Evolutionary conservation across 2,888 invertebrate species (phyloP).

Genomic region (Rhagium mordax): DNA sequence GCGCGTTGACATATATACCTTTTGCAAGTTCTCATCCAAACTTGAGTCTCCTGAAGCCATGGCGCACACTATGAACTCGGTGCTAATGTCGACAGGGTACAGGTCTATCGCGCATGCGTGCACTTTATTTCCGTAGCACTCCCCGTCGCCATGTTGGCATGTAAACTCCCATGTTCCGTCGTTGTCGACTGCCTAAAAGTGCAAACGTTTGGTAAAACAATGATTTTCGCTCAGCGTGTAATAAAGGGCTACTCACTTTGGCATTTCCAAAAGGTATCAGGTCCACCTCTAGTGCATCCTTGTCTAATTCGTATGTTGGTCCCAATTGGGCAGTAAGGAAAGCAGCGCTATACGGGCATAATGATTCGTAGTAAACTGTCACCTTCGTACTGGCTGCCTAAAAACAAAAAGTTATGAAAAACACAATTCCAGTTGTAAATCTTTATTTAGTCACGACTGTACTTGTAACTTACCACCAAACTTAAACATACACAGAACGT

Average conservation of each 20-base stretch:
- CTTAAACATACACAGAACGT: neutral
- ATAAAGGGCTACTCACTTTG: constrained; percentile 45
- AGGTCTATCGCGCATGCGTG: constrained; percentile 71
- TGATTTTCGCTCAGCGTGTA: too few relatives aligned
- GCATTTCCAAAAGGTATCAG: constrained; percentile 57
- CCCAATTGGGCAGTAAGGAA: constrained; percentile 70
- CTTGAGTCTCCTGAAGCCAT: constrained; percentile 62
- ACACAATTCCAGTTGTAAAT: too few relatives aligned
- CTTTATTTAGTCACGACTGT: too few relatives aligned
- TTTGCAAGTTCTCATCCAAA: constrained; percentile 41
- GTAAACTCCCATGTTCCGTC: constrained; percentile 51
- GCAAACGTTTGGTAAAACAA: too few relatives aligned
- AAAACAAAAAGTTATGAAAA: neutral
- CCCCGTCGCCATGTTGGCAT: constrained; percentile 62
- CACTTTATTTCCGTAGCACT: constrained; percentile 72
- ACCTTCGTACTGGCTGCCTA: constrained; percentile 54
- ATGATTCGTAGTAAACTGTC: constrained; percentile 72
- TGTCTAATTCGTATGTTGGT: constrained; percentile 63
- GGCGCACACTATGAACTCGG: constrained; percentile 68
- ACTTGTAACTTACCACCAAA: constrained; percentile 3
- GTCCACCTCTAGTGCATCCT: constrained; percentile 43
- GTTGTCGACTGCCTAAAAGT: constrained; percentile 44
- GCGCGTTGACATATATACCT: constrained; percentile 46
- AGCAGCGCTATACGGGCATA: constrained; percentile 72
- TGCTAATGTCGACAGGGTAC: constrained; percentile 40